A percentile compares a stretch with the other conserved stretches of the same genome.
Evolutionary conservation across 2,113 vertebrate species (phyloP).

Genomic region (Siphamia tubifer): DNA sequence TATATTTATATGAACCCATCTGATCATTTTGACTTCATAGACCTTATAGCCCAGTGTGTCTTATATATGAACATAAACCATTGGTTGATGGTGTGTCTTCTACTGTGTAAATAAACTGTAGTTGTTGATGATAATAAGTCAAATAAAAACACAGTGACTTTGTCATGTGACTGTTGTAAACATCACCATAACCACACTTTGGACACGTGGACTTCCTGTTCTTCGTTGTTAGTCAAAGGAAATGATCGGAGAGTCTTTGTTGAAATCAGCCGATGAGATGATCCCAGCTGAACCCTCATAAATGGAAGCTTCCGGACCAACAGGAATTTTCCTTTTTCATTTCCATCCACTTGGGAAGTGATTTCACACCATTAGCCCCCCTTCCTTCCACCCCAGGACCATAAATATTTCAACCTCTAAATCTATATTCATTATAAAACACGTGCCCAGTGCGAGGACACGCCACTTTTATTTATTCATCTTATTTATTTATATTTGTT

Average conservation of each 20-base stretch:
- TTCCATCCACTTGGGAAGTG: constrained; percentile 59
- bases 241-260: neutral
- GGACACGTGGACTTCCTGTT: too few species aligned
- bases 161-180: too few species aligned
- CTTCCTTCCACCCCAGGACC: constrained; percentile 23
- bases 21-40: too few species aligned
- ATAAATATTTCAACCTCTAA: constrained; percentile 82
- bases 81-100: too few species aligned
- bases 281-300: constrained; percentile 24
- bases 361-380: constrained; percentile 69
- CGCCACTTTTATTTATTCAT: constrained; percentile 81
- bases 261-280: neutral
- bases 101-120: too few species aligned
- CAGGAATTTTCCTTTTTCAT: constrained; percentile 59
- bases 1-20: too few species aligned
- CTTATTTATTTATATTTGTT: constrained; percentile 84
- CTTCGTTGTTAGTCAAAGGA: too few species aligned
- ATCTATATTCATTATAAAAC: constrained; percentile 85
- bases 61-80: too few species aligned
- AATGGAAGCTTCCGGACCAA: constrained; percentile 53
- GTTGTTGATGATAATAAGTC: too few species aligned
- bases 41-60: too few species aligned
- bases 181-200: too few species aligned
- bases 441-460: constrained; percentile 71
- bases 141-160: too few species aligned